Evolutionary conservation across 1,140 invertebrate genomes (phyloP), one percentile per base, ranked within the genome.

Genomic region (Aphelenchoides besseyi): DNA sequence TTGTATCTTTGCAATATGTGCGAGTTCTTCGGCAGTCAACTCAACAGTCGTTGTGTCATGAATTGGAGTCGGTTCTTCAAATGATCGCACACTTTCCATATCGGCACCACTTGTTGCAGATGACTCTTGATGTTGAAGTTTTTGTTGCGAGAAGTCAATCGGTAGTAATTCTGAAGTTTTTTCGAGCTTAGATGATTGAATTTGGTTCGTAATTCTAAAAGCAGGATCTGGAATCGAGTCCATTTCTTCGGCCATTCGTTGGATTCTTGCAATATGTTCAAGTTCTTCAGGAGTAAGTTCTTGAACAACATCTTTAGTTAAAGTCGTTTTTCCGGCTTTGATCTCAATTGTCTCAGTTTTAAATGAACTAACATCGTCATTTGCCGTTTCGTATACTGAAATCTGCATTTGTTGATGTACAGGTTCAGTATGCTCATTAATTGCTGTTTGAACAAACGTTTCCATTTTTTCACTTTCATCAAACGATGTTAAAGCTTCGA

Each of bases 21-120:
- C 73, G 12, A 76, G 2, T 68, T 74, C 73, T 70, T 73, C 73
- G 18, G 26, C 48, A 1, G n/a, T 75, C 29, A 76, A n/a, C n/a
- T 37, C 30, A 33, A 70, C 32, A 29, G 16, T 48, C 1, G 30
- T n/a, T n/a, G n/a, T 32, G 8, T n/a, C 1, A 74, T 54, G 26
- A 55, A 5, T 9, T 41, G 5, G 12, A 8, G 62, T 63, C 8
- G 30, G 30, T 8, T 36, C 30, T 64, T 64, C 30, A 41, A 64
- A 54, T 55, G 62, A 9, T 26, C 57, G 57, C 9, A 8, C 8
- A 48, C n/a, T 48, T 9, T 9, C 12, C 2, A 9, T 30, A 1
- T 68, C 48, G 12, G n/a, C 41, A 30, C 29, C 63, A 5, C 29
- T 28, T 12, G 63, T 28, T 66, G 29, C 63, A 63, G 63, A 66